Percentiles rank a stretch among this genome's conserved stretches.
phyloP scores from a whole-genome alignment of 2,113 vertebrate genomes.

The Oplegnathus fasciatus region DNA sequence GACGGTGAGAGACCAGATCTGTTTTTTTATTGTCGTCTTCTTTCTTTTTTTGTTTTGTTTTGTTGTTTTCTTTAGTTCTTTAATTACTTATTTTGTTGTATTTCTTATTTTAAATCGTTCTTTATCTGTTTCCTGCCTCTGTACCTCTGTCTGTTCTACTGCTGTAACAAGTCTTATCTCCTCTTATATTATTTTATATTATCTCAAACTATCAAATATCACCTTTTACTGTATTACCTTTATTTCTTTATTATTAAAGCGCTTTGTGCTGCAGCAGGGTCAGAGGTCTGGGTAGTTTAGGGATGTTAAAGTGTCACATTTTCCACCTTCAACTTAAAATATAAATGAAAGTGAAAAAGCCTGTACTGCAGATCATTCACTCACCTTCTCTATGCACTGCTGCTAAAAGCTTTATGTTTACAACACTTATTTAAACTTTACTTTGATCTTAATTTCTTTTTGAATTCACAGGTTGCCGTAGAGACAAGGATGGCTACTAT shows the following conservation, averaged over 20 bases:
- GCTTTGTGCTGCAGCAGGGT: too few species aligned
- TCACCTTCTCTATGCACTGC: too few species aligned
- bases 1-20: slow-evolving; percentile 86
- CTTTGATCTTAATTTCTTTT: neutral
- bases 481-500: slow-evolving; percentile 97
- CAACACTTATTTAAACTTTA: neutral
- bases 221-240: neutral
- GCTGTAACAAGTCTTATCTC: too few species aligned
- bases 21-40: neutral
- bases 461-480: slow-evolving; percentile 88
- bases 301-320: too few species aligned
- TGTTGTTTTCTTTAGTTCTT: neutral
- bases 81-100: neutral
- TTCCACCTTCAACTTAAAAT: too few species aligned
- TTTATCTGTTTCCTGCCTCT: neutral
- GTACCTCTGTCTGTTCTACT: too few species aligned
- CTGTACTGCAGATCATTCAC: too few species aligned
- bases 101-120: neutral
- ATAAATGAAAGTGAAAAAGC: too few species aligned
- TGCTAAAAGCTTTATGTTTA: neutral
- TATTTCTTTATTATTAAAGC: neutral
- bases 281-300: too few species aligned
- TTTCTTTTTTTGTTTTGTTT: neutral
- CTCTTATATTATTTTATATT: too few species aligned
- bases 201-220: too few species aligned